Percentiles rank a stretch among this genome's conserved stretches.
Conservation (phyloP, 2,797 vertebrate species). For the Anisognathus igniventris region DNA sequence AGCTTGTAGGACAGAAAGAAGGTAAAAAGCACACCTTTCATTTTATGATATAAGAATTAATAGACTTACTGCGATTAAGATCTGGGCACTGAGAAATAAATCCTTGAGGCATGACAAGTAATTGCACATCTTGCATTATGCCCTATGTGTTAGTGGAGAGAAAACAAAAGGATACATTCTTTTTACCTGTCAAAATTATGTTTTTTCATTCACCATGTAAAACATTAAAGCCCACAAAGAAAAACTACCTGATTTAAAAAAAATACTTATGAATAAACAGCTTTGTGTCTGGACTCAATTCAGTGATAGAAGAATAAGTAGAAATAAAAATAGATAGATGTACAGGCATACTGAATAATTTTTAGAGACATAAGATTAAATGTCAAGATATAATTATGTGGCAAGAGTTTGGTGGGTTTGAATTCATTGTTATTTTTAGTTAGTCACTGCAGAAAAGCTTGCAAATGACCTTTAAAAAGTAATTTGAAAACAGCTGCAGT, state of each 20-base stretch:
- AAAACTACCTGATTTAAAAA: slow-evolving; percentile 4
- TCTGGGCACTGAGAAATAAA: slow-evolving; percentile 97
- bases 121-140: slow-evolving; percentile 95
- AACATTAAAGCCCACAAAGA: not conserved
- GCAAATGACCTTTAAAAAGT: slow-evolving; percentile 66
- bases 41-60: slow-evolving; percentile 35
- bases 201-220: slow-evolving; percentile 28
- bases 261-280: not conserved
- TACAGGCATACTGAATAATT: slow-evolving; percentile 12
- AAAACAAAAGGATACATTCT: slow-evolving; percentile 6
- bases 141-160: slow-evolving; percentile 76
- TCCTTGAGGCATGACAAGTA: slow-evolving; percentile 96
- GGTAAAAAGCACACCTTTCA: slow-evolving; percentile 17
- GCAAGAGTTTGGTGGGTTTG: slow-evolving; percentile 13
- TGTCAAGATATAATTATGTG: slow-evolving; percentile 63
- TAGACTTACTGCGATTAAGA: slow-evolving; percentile 95
- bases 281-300: not conserved
- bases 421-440: slow-evolving; percentile 63
- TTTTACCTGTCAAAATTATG: slow-evolving; percentile 49
- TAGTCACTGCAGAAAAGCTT: slow-evolving; percentile 38
- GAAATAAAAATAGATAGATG: slow-evolving; percentile 13
- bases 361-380: slow-evolving; percentile 60
- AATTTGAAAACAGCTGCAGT: slow-evolving; percentile 32
- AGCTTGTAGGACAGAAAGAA: slow-evolving; percentile 26
- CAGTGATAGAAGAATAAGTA: not conserved